Percentiles rank a stretch among this genome's conserved stretches.
phyloP scores from a whole-genome alignment of 64 coral and sea anemone species.

The Trachythela sp. region DNA sequence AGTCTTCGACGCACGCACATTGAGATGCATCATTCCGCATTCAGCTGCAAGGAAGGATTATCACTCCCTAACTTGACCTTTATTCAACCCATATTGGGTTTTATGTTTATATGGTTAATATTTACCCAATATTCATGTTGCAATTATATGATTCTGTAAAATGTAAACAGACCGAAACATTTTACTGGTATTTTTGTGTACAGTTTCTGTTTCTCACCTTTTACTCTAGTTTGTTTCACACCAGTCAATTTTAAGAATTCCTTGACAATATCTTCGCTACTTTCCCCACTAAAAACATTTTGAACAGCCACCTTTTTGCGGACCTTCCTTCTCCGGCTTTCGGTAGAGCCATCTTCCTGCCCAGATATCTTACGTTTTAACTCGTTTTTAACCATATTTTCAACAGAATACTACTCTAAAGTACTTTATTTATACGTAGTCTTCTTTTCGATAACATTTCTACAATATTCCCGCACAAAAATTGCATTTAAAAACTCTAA shows the following conservation, averaged over 20 bases:
- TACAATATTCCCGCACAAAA: too few species aligned
- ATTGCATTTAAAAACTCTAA: too few species aligned
- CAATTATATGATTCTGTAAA: not conserved
- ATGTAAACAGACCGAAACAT: not conserved
- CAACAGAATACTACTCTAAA: not conserved
- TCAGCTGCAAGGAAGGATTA: too few species aligned
- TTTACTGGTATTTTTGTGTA: not conserved
- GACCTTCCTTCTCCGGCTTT: not conserved
- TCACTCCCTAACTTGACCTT: too few species aligned
- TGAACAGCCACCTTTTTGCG: not conserved
- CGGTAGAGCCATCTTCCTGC: not conserved
- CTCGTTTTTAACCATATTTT: not conserved
- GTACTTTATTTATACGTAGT: not conserved
- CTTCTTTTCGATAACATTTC: not conserved
- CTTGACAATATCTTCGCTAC: not conserved
- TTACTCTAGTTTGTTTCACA: not conserved
- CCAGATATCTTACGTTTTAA: not conserved
- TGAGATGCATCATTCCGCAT: too few species aligned
- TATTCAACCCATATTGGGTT: too few species aligned
- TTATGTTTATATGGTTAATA: too few species aligned
- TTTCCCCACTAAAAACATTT: not conserved
- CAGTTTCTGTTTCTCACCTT: not conserved
- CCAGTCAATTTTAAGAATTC: not conserved
- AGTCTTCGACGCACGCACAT: too few species aligned
- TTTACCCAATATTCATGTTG: too few species aligned